Evolutionary conservation across 2,888 invertebrate genomes (phyloP), one percentile per base, ranked within the genome.

Genomic region (Stenolophus ochropezus): DNA sequence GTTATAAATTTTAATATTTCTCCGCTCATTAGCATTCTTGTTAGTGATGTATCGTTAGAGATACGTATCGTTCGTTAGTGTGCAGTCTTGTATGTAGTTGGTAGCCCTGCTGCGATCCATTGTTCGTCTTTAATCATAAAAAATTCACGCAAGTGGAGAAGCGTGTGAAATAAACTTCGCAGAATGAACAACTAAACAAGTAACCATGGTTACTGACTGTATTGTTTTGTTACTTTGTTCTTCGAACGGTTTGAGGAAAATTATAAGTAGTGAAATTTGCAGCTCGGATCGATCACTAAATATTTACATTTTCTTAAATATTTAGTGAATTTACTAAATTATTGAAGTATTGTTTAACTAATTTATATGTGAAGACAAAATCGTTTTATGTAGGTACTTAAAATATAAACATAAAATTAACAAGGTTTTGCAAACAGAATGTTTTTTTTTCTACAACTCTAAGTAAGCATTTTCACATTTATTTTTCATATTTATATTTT

Each of bases 51-150:
- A 61, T 61, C 61, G 61, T 25, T 25, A 18, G 16, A 27, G 33
- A 42, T 8, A 42, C 33, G 11, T 42, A 42, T 42, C 33, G 33
- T 33, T 5, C 16, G 65, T 69, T 14, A 69, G 65, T 69, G 65
- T 33, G 25, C 61, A 61, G 61, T 69, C 33, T 42, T 42, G 8
- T 27, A 33, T 69, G 61, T 33, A 6, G 65, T 33, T 69, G 65
- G 65, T 8, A 33, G 27, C 18, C 33, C 65, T 69, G 33, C 65
- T 69, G 27, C 16, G 65, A 23, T 21, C 49, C 25, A 33, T 76
- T 42, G 53, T 58, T 76, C 76, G 33, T 56, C 58, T 76, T 76
- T 76, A 76, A 76, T 76, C 56, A 76, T 76, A 76, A 76, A 76
- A 33, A 76, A 76, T 76, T 76, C 76, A 76, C 27, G 76, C 58